phyloP scores from a whole-genome alignment of 2,888 invertebrate genomes.

The Chaitophorus viminalis region DNA sequence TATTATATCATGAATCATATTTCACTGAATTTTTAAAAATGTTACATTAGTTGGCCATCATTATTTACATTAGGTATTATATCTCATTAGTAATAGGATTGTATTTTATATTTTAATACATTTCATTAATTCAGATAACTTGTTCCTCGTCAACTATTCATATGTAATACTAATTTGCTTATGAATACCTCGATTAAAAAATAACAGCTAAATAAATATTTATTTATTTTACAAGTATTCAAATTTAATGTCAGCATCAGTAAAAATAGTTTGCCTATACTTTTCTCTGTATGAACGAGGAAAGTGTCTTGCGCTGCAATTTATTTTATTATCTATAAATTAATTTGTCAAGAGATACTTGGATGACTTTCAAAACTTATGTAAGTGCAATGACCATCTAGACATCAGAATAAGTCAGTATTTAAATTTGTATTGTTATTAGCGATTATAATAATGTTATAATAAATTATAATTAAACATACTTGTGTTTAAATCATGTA shows the following conservation, averaged over 20 bases:
- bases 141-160: neutral
- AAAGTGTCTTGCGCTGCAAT: neutral
- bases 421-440: neutral
- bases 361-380: neutral
- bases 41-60: neutral
- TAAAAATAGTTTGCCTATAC: neutral
- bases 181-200: neutral
- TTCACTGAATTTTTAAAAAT: neutral
- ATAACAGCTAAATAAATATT: neutral
- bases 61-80: neutral
- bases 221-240: neutral
- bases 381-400: neutral
- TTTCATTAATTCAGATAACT: neutral
- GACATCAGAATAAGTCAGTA: neutral
- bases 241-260: neutral
- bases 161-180: neutral
- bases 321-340: neutral
- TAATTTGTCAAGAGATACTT: neutral
- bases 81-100: neutral
- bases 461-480: constrained; percentile 4
- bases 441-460: neutral
- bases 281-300: neutral
- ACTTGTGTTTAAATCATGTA: neutral
- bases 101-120: neutral
- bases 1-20: neutral